phyloP scores from a whole-genome alignment of 2,113 vertebrate genomes.

The Trinectes maculatus region DNA sequence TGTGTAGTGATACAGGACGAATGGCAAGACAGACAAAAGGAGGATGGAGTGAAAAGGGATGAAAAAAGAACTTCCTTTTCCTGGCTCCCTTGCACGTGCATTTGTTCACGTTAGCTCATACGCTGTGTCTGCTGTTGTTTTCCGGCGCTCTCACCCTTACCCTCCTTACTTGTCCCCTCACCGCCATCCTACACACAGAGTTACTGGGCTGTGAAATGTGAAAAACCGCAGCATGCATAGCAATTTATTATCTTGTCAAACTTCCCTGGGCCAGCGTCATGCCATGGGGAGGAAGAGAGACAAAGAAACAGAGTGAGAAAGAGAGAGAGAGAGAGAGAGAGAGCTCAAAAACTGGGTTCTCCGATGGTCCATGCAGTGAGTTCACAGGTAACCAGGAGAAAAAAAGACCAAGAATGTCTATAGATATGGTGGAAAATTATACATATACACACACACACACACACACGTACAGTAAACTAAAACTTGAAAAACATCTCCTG shows the following conservation, averaged over 20 bases:
- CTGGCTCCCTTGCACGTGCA: slow-evolving; percentile 37
- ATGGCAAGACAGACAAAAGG: slow-evolving; percentile 13
- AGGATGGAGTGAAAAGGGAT: slow-evolving; percentile 12
- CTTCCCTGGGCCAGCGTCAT: slow-evolving; percentile 65
- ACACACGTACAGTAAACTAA: too few species aligned
- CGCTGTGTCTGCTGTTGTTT: slow-evolving; percentile 38
- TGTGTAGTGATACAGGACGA: not conserved
- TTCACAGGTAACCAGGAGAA: slow-evolving; percentile 59
- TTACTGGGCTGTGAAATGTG: slow-evolving; percentile 80
- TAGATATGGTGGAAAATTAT: too few species aligned
- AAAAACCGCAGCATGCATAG: slow-evolving; percentile 79
- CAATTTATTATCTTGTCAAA: slow-evolving; percentile 84
- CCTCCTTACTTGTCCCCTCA: slow-evolving; percentile 6
- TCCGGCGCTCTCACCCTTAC: slow-evolving; percentile 14
- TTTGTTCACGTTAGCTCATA: slow-evolving; percentile 14
- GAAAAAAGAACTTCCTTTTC: slow-evolving; percentile 1
- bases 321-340: slow-evolving; percentile 6
- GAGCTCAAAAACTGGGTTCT: slow-evolving; percentile 5
- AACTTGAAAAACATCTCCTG: not conserved
- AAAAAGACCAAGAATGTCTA: too few species aligned
- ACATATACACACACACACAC: too few species aligned
- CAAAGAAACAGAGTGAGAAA: slow-evolving; percentile 8
- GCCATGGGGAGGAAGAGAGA: slow-evolving; percentile 16
- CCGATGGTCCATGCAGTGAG: slow-evolving; percentile 28
- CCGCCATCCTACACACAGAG: slow-evolving; percentile 49